phyloP scores from a whole-genome alignment of 1,140 invertebrate genomes.

The Anastatus disparis region DNA sequence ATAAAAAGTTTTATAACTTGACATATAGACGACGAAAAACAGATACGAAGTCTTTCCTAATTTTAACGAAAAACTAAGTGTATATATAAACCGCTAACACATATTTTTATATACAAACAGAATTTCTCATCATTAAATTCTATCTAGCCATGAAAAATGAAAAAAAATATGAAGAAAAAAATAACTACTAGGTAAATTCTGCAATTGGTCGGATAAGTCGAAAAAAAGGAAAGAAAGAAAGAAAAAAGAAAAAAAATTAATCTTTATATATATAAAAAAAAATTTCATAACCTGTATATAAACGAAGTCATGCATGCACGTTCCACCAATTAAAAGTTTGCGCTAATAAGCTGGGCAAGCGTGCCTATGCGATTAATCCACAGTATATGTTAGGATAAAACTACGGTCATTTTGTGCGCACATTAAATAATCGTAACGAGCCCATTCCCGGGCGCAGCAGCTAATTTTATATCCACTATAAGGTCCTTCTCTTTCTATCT shows the following conservation, averaged over 20 bases:
- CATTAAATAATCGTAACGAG: conserved; percentile 26
- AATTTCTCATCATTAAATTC: conserved; percentile 10
- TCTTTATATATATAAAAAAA: too few species aligned
- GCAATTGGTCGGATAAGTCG: neutral
- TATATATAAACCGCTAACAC: neutral
- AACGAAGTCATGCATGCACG: neutral
- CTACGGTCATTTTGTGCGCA: neutral
- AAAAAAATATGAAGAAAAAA: neutral
- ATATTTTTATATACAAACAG: neutral
- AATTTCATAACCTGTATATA: conserved; percentile 15
- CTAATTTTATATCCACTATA: too few species aligned
- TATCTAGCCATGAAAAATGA: neutral
- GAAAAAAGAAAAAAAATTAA: neutral
- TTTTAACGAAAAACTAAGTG: too few species aligned
- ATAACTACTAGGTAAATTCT: neutral
- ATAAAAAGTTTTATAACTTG: too few species aligned
- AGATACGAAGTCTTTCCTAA: too few species aligned
- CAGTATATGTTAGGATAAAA: too few species aligned
- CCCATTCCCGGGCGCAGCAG: conserved; percentile 13
- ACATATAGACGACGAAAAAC: too few species aligned
- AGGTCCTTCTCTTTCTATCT: too few species aligned
- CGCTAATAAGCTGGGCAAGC: conserved; percentile 15
- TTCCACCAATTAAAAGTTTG: neutral
- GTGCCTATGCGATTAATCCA: neutral
- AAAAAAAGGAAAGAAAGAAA: neutral